Conservation (phyloP, 2,888 invertebrate genomes). For the Morpho deidamia region DNA sequence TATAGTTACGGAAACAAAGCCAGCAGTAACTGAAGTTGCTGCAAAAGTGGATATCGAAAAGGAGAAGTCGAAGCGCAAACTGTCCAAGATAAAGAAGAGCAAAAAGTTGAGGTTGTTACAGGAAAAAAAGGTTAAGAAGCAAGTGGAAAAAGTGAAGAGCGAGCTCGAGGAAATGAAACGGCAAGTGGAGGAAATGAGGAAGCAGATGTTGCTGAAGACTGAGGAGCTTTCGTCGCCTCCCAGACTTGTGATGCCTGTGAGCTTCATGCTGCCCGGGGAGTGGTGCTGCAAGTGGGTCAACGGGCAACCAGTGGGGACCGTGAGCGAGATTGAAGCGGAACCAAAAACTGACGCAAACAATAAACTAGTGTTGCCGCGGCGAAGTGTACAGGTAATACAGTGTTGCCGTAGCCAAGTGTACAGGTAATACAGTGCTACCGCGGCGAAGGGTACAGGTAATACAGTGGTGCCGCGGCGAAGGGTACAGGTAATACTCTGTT, state of each 20-base stretch:
- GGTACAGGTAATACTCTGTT: too few species aligned
- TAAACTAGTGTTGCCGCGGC: constrained; percentile 57
- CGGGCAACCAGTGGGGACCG: constrained; percentile 81
- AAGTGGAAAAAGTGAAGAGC: constrained; percentile 54
- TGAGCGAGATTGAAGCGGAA: constrained; percentile 60
- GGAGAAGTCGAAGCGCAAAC: constrained; percentile 32
- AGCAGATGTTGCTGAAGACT: constrained; percentile 48
- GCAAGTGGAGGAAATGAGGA: constrained; percentile 59
- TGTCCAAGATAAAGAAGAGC: constrained; percentile 49
- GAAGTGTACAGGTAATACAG: constrained; percentile 60
- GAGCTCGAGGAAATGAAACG: constrained; percentile 59
- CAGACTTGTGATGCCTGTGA: constrained; percentile 42
- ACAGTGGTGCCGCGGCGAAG: constrained; percentile 57
- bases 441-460: constrained; percentile 58
- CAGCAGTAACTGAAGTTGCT: constrained; percentile 27
- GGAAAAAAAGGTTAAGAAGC: constrained; percentile 42
- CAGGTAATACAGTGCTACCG: constrained; percentile 59
- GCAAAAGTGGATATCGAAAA: constrained; percentile 20
- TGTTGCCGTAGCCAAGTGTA: constrained; percentile 58
- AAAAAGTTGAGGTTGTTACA: constrained; percentile 47
- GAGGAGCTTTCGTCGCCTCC: constrained; percentile 31
- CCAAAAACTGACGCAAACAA: constrained; percentile 51
- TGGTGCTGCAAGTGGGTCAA: constrained; percentile 85
- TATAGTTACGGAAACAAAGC: constrained; percentile 15
- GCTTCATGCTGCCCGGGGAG: constrained; percentile 66